These are phyloP conservation scores for Hydra vulgaris DNA, from an alignment of 30 jellyfish, hydroid and myxozoan genomes.

Conservation along the genomic window DNA sequence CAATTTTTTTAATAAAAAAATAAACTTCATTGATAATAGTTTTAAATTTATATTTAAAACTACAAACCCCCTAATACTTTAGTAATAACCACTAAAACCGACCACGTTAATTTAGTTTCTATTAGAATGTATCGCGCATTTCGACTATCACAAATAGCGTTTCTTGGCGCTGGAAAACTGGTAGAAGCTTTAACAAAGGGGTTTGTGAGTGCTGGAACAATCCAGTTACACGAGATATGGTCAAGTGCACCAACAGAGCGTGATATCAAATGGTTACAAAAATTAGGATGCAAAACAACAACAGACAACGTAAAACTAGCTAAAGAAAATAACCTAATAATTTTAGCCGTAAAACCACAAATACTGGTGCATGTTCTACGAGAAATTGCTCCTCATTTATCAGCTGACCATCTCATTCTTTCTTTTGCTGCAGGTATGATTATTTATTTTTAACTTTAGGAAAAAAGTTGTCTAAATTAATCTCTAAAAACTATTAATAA, in stretches of 20 bases:
- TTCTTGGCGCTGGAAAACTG: slow-evolving; percentile 93
- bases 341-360: slow-evolving; percentile 95
- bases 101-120: background rate
- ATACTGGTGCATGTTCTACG: slow-evolving; percentile 74
- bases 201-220: slow-evolving; percentile 84
- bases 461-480: background rate
- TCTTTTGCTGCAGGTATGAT: slow-evolving; percentile 78
- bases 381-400: slow-evolving; percentile 77
- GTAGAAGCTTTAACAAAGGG: slow-evolving; percentile 97
- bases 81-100: background rate
- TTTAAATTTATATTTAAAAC: too few relatives aligned
- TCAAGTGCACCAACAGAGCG: slow-evolving; percentile 95
- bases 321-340: slow-evolving; percentile 59
- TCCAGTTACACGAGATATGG: slow-evolving; percentile 74
- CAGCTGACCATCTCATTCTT: slow-evolving; percentile 71
- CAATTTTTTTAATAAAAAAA: too few relatives aligned
- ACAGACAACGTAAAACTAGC: slow-evolving; percentile 53
- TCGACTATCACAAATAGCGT: slow-evolving; percentile 64
- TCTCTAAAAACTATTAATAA: too few relatives aligned
- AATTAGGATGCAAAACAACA: slow-evolving; percentile 72
- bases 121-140: slow-evolving; percentile 87
- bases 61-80: background rate
- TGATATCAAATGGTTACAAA: slow-evolving; percentile 59
- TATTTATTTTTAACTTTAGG: background rate
- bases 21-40: too few relatives aligned